Evolutionary conservation across 92 coral and sea anemone genomes (phyloP), one percentile per base, ranked within the genome.

Genomic region (Pocillopora grandis): DNA sequence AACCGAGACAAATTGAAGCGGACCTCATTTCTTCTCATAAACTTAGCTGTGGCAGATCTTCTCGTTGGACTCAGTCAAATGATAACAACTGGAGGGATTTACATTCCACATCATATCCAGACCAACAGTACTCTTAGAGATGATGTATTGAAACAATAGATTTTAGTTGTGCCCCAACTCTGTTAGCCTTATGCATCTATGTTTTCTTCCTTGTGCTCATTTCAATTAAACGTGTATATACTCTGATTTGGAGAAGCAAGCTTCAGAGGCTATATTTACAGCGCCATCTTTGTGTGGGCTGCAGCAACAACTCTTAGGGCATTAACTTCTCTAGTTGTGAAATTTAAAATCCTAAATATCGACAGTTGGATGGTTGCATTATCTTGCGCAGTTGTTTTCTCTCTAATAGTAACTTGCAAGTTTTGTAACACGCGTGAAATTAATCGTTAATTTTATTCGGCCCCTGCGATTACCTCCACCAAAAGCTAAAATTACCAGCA

Each of bases 21-120:
- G n/a, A 20, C 77, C 56, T 55, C 62, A 1, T 21, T 74, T 74
- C 63, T 74, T 20, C 62, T 74, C 21, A 74, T 74, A 0, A 74
- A 74, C 77, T 20, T 74, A 23, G 20, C 78, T 27, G 42, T 75
- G 27, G 78, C 77, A 10, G 77, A 74, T 56, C 77, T 74, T 2
- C 77, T 74, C 49, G 77, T 74, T 52, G 77, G 77, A 56, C 3
- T 74, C 36, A 20, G 35, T 18, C 33, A 74, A 20, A 3, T 10
- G 56, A 57, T 48, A 74, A 10, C 9, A 17, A 16, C 56, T 13
- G 77, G 62, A 73, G 4, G 33, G 31, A 27, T 66, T 66, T 33
- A 66, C 33, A 12, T 66, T 35, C 48, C 12, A 9, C 37, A 2
- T 4, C 71, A 11, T 27, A 13, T 21, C 13, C 17, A 66, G 33